Conservation (phyloP, 2,113 vertebrate species). For the Eptesicus fuscus region DNA sequence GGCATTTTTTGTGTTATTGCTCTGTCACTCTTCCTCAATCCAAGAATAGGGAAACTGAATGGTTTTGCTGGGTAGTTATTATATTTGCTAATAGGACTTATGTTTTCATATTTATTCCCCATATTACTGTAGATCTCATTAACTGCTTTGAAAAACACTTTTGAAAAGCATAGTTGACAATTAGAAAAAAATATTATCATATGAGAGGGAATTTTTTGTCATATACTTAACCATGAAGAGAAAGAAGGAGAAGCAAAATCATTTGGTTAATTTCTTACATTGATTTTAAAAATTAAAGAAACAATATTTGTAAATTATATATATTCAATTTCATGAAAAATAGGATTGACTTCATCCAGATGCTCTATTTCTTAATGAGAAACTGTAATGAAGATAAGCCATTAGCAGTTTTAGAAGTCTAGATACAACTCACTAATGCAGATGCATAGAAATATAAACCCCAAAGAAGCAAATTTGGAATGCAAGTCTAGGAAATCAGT, state of each 20-base stretch:
- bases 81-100: neutral
- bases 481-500: neutral
- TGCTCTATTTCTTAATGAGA: neutral
- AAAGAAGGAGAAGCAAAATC: neutral
- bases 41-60: neutral
- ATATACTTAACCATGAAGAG: conserved; percentile 1
- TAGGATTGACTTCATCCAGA: neutral
- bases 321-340: neutral
- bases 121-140: neutral
- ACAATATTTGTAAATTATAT: neutral
- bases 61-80: neutral
- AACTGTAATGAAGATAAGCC: neutral
- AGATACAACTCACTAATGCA: neutral
- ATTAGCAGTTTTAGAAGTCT: conserved; percentile 19
- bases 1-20: neutral
- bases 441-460: neutral
- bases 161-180: neutral
- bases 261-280: neutral
- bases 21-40: neutral
- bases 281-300: neutral
- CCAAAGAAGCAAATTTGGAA: conserved; percentile 35
- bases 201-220: neutral
- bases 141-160: neutral
- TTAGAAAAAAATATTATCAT: neutral
- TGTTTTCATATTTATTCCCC: neutral